Conservation (phyloP, 2,113 vertebrate species). For the Spizaetus ornatus region DNA sequence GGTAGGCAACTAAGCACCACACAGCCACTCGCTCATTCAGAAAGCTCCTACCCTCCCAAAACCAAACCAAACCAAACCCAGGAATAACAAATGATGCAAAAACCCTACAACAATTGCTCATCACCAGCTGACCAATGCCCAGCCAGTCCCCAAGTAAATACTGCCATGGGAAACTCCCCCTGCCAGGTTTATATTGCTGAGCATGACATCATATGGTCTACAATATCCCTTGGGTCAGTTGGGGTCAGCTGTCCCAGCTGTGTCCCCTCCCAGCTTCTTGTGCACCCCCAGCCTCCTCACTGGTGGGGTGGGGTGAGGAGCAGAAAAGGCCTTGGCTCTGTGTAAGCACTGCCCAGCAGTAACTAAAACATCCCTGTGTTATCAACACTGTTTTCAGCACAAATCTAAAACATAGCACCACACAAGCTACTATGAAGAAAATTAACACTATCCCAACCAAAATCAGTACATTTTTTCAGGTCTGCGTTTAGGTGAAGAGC, state of each 20-base stretch:
- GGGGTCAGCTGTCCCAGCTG: too few relatives aligned
- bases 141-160: too few relatives aligned
- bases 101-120: too few relatives aligned
- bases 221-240: not conserved
- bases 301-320: not conserved
- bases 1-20: too few relatives aligned
- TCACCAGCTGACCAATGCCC: too few relatives aligned
- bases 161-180: too few relatives aligned
- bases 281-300: rapidly evolving
- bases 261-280: not conserved
- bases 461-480: not conserved
- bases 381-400: not conserved
- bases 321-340: not conserved
- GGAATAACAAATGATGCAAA: too few relatives aligned
- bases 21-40: too few relatives aligned
- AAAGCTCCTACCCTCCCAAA: too few relatives aligned
- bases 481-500: not conserved
- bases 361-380: not conserved
- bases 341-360: not conserved
- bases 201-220: not conserved
- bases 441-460: not conserved
- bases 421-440: not conserved
- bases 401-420: not conserved
- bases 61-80: too few relatives aligned
- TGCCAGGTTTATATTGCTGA: not conserved